These are phyloP conservation scores for Eupithecia abbreviata DNA, from an alignment of 2,888 invertebrate genomes.

Conservation along the genomic window DNA sequence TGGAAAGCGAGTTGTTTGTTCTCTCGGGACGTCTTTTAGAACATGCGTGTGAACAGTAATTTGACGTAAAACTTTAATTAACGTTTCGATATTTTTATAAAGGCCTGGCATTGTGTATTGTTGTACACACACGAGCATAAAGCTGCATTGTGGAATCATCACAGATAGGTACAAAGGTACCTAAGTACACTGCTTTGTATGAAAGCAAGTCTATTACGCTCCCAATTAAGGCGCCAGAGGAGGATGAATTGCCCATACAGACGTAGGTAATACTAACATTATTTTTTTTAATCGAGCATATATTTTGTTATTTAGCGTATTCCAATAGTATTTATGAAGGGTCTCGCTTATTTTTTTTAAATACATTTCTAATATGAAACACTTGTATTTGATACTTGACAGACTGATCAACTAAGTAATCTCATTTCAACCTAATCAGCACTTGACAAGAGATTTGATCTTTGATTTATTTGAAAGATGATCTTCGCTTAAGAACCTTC, in stretches of 20 bases:
- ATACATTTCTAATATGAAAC: no score
- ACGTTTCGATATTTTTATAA: slow-evolving; percentile 21
- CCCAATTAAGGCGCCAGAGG: not conserved
- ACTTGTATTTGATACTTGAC: not conserved
- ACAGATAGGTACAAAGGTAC: not conserved
- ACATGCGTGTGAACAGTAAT: slow-evolving; percentile 34
- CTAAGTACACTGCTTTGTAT: not conserved
- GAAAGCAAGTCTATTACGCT: not conserved
- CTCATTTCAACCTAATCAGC: not conserved
- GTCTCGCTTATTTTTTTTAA: no score
- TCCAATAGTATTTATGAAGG: no score
- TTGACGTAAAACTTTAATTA: not conserved
- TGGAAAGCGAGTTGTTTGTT: slow-evolving; percentile 34
- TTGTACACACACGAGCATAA: not conserved
- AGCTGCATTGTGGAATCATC: slow-evolving; percentile 14
- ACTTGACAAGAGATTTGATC: not conserved
- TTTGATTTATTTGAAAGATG: not conserved
- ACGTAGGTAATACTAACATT: no score
- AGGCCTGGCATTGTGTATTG: slow-evolving; percentile 27
- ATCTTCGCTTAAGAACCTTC: not conserved
- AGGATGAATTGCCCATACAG: no score
- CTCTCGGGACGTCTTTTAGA: slow-evolving; percentile 36
- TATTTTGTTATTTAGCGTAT: no score
- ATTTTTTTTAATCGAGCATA: no score
- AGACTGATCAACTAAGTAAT: not conserved